phyloP scores from a whole-genome alignment of 2,888 invertebrate species.

The Cataglyphis cursor region DNA sequence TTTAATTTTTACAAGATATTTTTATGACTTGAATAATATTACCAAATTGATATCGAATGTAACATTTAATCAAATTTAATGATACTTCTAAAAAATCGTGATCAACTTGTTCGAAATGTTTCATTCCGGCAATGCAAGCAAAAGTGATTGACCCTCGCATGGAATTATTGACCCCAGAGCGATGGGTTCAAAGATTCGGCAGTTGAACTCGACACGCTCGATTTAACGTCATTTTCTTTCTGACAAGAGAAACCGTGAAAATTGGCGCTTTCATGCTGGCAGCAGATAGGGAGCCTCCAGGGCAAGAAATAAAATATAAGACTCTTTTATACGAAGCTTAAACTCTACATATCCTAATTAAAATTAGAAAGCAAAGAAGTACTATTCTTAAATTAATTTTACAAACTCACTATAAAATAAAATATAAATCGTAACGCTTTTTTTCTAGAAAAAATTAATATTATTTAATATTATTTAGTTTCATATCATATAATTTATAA shows the following conservation, averaged over 20 bases:
- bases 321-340: constrained; percentile 32
- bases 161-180: constrained; percentile 72
- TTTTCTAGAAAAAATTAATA: constrained; percentile 19
- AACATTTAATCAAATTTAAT: neutral
- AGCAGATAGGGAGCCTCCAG: constrained; percentile 5
- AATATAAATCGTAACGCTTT: neutral
- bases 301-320: constrained; percentile 26
- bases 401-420: neutral
- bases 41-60: neutral
- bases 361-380: neutral
- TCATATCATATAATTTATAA: constrained; percentile 3
- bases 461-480: neutral
- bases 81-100: constrained; percentile 33
- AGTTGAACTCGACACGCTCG: constrained; percentile 68
- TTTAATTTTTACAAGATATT: neutral
- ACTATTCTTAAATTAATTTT: constrained; percentile 22
- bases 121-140: constrained; percentile 63
- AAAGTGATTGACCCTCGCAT: constrained; percentile 75
- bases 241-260: constrained; percentile 49
- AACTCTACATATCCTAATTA: constrained; percentile 38
- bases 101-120: constrained; percentile 63
- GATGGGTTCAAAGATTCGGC: constrained; percentile 61
- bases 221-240: constrained; percentile 53
- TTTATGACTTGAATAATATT: neutral
- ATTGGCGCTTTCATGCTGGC: constrained; percentile 22